These are phyloP conservation scores for Sycophaga agraensis DNA, from an alignment of 1,140 invertebrate species.

Conservation along the genomic window DNA sequence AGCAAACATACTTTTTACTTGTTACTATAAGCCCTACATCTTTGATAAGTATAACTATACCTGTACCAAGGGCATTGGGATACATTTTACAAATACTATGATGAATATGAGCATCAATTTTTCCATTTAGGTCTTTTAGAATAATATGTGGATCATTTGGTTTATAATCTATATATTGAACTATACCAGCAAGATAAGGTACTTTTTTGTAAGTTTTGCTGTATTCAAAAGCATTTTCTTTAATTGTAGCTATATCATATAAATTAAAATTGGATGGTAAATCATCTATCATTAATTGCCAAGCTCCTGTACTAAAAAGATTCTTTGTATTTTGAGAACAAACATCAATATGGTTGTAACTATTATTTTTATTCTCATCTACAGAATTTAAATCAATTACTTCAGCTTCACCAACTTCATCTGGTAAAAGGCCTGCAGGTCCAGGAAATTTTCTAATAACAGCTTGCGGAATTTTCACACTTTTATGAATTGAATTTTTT, in stretches of 20 bases:
- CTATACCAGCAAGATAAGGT: slow-evolving; percentile 45
- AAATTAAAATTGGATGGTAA: slow-evolving; percentile 43
- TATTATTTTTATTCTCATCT: slow-evolving; percentile 24
- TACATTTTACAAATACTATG: slow-evolving; percentile 43
- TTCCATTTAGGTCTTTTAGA: slow-evolving; percentile 47
- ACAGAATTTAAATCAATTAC: slow-evolving; percentile 11
- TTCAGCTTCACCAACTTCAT: slow-evolving; percentile 27
- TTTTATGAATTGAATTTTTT: slow-evolving; percentile 12
- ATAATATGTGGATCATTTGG: slow-evolving; percentile 46
- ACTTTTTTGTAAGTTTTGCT: slow-evolving; percentile 37
- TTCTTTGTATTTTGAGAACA: slow-evolving; percentile 53
- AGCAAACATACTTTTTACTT: slow-evolving; percentile 40
- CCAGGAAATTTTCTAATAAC: slow-evolving; percentile 52
- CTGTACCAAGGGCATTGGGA: slow-evolving; percentile 45
- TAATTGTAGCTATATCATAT: slow-evolving; percentile 44
- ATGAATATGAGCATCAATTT: slow-evolving; percentile 48
- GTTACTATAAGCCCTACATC: slow-evolving; percentile 42
- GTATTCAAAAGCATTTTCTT: slow-evolving; percentile 36
- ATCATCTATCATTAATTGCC: slow-evolving; percentile 49
- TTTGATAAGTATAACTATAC: slow-evolving; percentile 43
- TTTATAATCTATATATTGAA: slow-evolving; percentile 46
- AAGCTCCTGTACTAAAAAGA: slow-evolving; percentile 46
- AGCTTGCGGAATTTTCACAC: slow-evolving; percentile 10
- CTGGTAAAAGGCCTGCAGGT: slow-evolving; percentile 50
- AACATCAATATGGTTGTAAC: slow-evolving; percentile 27